Percentiles rank a stretch among this genome's conserved stretches.
These are phyloP conservation scores for Episyrphus balteatus DNA, from an alignment of 1,140 invertebrate genomes.

Conservation along the genomic window DNA sequence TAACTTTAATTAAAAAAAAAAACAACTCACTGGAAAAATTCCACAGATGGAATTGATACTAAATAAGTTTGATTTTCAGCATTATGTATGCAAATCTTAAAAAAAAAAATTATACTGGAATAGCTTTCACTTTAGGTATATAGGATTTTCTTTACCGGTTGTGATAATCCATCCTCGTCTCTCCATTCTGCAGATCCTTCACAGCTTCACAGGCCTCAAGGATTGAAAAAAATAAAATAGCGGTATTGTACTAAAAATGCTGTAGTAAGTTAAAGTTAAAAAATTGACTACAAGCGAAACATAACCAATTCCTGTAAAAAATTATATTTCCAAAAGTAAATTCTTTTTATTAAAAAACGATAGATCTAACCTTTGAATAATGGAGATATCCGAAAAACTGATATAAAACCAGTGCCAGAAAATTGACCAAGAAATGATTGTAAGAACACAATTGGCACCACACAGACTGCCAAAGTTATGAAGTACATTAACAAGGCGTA, in stretches of 20 bases:
- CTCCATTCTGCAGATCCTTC: neutral
- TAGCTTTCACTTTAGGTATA: no score
- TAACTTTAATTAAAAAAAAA: no score
- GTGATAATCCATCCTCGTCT: no score
- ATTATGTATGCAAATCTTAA: no score
- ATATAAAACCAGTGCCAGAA: neutral
- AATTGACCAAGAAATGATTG: neutral
- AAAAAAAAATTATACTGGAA: no score
- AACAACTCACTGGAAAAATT: no score
- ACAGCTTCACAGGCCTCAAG: neutral
- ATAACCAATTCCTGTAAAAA: neutral
- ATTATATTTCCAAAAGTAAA: neutral
- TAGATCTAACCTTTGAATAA: constrained; percentile 1
- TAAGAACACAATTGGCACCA: neutral
- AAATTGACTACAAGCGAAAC: neutral
- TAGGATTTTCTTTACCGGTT: no score
- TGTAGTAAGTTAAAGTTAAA: neutral
- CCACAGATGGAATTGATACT: no score
- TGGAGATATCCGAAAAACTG: neutral
- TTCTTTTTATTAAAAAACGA: neutral
- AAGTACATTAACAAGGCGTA: neutral
- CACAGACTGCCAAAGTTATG: neutral
- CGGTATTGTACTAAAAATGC: neutral
- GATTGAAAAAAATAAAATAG: neutral
- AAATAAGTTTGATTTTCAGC: no score